Conservation (phyloP, 1,140 invertebrate species). For the Bemisia tabaci region DNA sequence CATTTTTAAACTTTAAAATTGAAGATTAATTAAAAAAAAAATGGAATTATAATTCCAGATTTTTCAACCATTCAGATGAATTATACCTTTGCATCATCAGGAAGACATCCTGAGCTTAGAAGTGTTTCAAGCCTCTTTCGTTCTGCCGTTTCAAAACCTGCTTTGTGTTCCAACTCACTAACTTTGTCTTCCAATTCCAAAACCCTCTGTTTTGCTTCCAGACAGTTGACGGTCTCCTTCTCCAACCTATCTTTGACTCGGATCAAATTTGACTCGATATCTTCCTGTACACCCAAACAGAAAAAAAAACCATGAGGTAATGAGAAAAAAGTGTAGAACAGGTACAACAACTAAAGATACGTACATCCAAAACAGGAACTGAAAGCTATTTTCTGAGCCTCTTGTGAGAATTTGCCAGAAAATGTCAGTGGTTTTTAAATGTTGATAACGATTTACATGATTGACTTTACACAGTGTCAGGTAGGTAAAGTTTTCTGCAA, state of each 20-base stretch:
- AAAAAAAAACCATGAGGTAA: too few relatives aligned
- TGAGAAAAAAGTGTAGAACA: too few relatives aligned
- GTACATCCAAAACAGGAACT: too few relatives aligned
- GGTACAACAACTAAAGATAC: too few relatives aligned
- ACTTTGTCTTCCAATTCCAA: constrained; percentile 58
- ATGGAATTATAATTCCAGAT: constrained; percentile 19
- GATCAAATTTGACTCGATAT: constrained; percentile 66
- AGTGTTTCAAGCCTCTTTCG: constrained; percentile 66
- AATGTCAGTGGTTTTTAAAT: neutral
- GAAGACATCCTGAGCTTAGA: constrained; percentile 73
- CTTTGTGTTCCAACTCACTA: constrained; percentile 54
- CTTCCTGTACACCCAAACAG: constrained; percentile 67
- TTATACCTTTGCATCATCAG: constrained; percentile 76
- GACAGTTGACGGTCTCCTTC: constrained; percentile 71
- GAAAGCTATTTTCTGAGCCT: neutral
- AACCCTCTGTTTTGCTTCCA: constrained; percentile 69
- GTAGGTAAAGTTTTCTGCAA: too few relatives aligned
- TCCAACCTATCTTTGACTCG: constrained; percentile 81
- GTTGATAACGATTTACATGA: too few relatives aligned
- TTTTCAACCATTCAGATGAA: constrained; percentile 13
- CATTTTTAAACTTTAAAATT: constrained; percentile 18
- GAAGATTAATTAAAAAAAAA: neutral
- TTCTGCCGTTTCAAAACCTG: constrained; percentile 70
- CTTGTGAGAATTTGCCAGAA: neutral
- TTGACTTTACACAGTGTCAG: too few relatives aligned